Base-by-base conservation (phyloP, 2,888 invertebrate genomes). In the Rhingia rostrata region DNA sequence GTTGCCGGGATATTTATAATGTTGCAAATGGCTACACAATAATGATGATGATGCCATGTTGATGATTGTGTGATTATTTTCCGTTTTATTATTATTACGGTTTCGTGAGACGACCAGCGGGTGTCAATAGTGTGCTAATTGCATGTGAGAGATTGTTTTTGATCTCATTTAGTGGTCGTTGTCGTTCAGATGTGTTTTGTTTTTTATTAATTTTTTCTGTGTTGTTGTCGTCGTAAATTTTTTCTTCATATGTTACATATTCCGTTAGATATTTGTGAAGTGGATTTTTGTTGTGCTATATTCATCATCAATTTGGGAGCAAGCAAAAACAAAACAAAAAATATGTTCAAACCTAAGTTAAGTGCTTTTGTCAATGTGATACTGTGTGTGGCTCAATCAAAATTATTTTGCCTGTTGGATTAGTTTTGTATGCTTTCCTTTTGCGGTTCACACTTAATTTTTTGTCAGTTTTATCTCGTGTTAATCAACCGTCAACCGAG, bases 101-200 rank as follows among this genome's bases (percentile, higher is more conserved):
- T 84, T 84, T 66, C 80, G 84, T 70, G 84, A 84, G 84, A 70
- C 84, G 84, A 70, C 73, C 80, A 86, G 86, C 84, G 86, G 86
- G 87, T 87, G 87, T 86, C 87, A 87, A 87, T 87, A 84, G 87
- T 85, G 87, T 87, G 86, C 86, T 87, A 87, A 87, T 87, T 87
- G 86, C 84, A 87, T 86, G 81, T 83, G 86, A 86, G 81, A 85
- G 86, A 86, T 86, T 87, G 80, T 86, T 87, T 86, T 86, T 81
- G 85, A 86, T 85, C 86, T 81, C 81, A 85, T 85, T 85, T 72
- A 66, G 72, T 78, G 72, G 72, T 83, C 73, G 22, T 78, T 33
- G 58, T 69, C 43, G 84, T 86, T 86, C 86, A 87, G 87, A 87
- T 87, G 86, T 88, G 47, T 49, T 54, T 43, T 64, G 22, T 22